A percentile compares a stretch with the other conserved stretches of the same genome.
These are phyloP conservation scores for Polyommatus iphigenia DNA, from an alignment of 2,888 invertebrate genomes.

Conservation along the genomic window DNA sequence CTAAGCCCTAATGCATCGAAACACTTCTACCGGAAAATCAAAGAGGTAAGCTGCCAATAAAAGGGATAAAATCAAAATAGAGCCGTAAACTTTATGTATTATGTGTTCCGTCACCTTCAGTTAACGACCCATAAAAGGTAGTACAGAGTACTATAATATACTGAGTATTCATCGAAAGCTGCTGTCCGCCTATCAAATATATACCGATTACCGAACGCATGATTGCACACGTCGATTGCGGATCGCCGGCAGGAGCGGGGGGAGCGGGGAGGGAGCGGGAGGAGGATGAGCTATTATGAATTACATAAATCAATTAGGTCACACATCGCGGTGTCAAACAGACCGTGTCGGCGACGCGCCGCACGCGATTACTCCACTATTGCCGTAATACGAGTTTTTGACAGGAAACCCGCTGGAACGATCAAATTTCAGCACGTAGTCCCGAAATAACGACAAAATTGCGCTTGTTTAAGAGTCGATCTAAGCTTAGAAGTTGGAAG, in stretches of 20 bases:
- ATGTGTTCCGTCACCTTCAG: neutral
- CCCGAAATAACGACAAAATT: neutral
- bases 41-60: neutral
- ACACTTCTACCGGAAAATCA: neutral
- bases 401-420: neutral
- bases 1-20: neutral
- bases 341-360: constrained; percentile 1
- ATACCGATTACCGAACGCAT: neutral
- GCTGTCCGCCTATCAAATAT: neutral
- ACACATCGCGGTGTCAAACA: constrained; percentile 23
- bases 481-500: neutral
- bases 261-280: too few relatives aligned
- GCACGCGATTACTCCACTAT: constrained; percentile 14
- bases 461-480: neutral
- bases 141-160: neutral
- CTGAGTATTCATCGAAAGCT: neutral
- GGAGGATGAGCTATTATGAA: constrained; percentile 3
- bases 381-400: neutral
- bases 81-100: neutral
- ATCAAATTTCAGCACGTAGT: neutral
- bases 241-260: neutral
- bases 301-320: constrained; percentile 26
- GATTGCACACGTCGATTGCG: neutral
- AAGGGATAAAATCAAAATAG: neutral
- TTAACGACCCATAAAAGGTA: constrained; percentile 1